phyloP scores from a whole-genome alignment of 2,113 vertebrate genomes.

The Spheniscus mendiculus region DNA sequence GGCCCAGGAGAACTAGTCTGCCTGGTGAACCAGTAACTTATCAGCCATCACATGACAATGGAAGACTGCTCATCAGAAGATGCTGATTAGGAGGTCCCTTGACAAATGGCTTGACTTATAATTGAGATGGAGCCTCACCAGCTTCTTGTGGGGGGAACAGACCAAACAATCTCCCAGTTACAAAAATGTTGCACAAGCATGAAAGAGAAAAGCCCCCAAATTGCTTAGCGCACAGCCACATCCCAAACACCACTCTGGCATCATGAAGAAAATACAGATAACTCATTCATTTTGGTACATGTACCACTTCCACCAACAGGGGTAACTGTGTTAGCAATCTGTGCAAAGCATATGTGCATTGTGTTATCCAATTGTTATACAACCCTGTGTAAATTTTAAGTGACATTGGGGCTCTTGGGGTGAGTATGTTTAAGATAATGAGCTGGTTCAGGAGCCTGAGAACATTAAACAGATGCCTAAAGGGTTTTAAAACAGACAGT shows the following conservation, averaged over 20 bases:
- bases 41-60: neutral
- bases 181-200: neutral
- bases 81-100: neutral
- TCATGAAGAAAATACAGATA: neutral
- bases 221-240: neutral
- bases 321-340: neutral
- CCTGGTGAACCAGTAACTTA: neutral
- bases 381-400: neutral
- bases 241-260: neutral
- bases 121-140: neutral
- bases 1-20: neutral
- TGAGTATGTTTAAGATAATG: slow-evolving; percentile 8
- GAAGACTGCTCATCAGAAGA: neutral
- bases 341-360: neutral
- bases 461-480: slow-evolving; percentile 8
- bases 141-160: neutral
- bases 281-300: neutral
- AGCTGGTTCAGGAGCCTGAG: neutral
- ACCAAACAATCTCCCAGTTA: neutral
- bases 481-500: neutral
- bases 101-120: neutral
- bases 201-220: neutral
- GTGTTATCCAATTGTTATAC: neutral
- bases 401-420: neutral
- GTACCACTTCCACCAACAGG: neutral